Evolutionary conservation across 2,113 vertebrate genomes (phyloP).

Genomic region (Anolis carolinensis): DNA sequence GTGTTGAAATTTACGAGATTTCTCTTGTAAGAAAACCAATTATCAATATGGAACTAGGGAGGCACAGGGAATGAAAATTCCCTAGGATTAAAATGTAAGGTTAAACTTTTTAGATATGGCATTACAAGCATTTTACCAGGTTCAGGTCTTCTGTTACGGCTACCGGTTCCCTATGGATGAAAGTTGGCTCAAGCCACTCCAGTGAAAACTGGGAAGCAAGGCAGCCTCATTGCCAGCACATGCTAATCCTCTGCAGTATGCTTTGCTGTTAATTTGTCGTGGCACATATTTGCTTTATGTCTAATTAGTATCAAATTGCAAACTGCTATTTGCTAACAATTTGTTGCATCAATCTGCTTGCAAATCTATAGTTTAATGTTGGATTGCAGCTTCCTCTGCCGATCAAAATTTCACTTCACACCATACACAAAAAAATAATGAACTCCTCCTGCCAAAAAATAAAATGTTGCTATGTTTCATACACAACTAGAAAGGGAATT

Average conservation of each 20-base stretch:
- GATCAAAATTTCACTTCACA: slow-evolving; percentile 80
- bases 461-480: slow-evolving; percentile 53
- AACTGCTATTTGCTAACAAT: slow-evolving; percentile 90
- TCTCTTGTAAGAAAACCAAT: slow-evolving; percentile 57
- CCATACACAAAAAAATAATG: slow-evolving; percentile 73
- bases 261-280: slow-evolving; percentile 87
- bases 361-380: slow-evolving; percentile 85
- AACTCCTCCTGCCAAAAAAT: slow-evolving; percentile 68
- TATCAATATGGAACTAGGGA: slow-evolving; percentile 6
- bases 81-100: slow-evolving; percentile 42
- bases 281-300: slow-evolving; percentile 87
- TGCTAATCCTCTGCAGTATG: slow-evolving; percentile 83
- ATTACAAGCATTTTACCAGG: slow-evolving; percentile 61
- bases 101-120: slow-evolving; percentile 56
- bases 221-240: slow-evolving; percentile 77
- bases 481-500: slow-evolving; percentile 62
- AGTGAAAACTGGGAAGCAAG: slow-evolving; percentile 74
- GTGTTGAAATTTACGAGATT: slow-evolving; percentile 45
- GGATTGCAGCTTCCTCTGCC: slow-evolving; percentile 80
- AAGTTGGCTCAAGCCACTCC: slow-evolving; percentile 75
- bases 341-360: slow-evolving; percentile 88
- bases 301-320: slow-evolving; percentile 90
- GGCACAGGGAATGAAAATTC: slow-evolving; percentile 5
- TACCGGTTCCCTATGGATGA: slow-evolving; percentile 68
- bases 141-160: slow-evolving; percentile 66